These are phyloP conservation scores for Gasterosteus aculeatus DNA, from an alignment of 2,113 vertebrate genomes.

Conservation along the genomic window DNA sequence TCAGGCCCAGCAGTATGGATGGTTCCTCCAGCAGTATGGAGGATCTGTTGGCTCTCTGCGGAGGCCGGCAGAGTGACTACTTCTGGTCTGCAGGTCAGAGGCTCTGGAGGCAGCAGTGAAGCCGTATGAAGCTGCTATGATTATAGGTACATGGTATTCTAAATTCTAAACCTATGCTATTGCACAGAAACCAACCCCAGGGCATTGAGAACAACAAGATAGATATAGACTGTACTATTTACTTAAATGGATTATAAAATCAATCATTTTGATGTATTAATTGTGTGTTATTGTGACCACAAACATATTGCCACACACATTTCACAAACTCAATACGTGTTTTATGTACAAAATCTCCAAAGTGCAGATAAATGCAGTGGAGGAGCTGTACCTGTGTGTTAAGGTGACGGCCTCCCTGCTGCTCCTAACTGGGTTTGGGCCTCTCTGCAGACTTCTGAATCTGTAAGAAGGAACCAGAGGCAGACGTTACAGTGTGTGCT, in stretches of 20 bases:
- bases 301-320: background rate
- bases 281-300: background rate
- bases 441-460: conserved; percentile 82
- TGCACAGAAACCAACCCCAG: too few relatives aligned
- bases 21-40: too few relatives aligned
- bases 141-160: too few relatives aligned
- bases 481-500: background rate
- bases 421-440: conserved; percentile 78
- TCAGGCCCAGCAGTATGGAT: too few relatives aligned
- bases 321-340: background rate
- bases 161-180: too few relatives aligned
- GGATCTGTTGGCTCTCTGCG: too few relatives aligned
- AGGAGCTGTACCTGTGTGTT: conserved; percentile 58
- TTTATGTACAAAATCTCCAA: background rate
- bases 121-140: too few relatives aligned
- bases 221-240: too few relatives aligned
- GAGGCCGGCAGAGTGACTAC: too few relatives aligned
- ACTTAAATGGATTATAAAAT: background rate
- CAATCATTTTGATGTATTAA: background rate
- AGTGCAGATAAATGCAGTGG: background rate
- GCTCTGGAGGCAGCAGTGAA: too few relatives aligned
- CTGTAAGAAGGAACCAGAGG: conserved; percentile 52
- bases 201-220: too few relatives aligned
- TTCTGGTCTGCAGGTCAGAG: too few relatives aligned
- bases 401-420: conserved; percentile 4